Conservation (phyloP, 2,888 invertebrate genomes). For the Lydus trimaculatus region DNA sequence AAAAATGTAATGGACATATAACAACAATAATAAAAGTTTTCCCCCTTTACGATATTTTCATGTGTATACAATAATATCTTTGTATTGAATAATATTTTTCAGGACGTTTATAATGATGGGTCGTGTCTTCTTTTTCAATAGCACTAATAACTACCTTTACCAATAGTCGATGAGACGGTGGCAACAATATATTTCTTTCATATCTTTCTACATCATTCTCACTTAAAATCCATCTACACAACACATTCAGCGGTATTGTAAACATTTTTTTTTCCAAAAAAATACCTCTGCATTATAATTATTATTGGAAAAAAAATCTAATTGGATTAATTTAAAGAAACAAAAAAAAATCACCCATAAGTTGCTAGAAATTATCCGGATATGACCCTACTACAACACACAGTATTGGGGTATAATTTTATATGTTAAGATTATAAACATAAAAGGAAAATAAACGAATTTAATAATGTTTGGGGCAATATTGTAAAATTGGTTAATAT, state of each 20-base stretch:
- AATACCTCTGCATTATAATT: no score
- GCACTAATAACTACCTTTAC: constrained; percentile 48
- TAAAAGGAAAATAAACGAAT: neutral
- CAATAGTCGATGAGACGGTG: constrained; percentile 9
- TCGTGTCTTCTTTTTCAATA: constrained; percentile 45
- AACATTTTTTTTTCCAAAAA: no score
- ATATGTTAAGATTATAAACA: neutral
- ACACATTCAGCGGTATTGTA: neutral
- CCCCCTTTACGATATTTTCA: neutral
- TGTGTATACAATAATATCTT: constrained; percentile 4
- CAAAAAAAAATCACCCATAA: neutral
- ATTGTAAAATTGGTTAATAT: constrained; percentile 1
- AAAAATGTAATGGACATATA: constrained; percentile 3
- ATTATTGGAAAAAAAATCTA: no score
- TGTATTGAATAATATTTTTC: constrained; percentile 35
- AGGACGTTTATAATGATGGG: constrained; percentile 45
- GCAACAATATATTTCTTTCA: neutral
- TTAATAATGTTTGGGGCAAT: neutral
- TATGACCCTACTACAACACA: no score
- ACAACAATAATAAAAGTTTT: neutral
- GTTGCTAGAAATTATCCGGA: neutral
- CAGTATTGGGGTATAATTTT: neutral
- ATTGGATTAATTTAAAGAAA: no score
- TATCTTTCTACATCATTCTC: neutral
- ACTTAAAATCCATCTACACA: neutral